Conservation (phyloP, 2,888 invertebrate species). For the Protonemura montana region DNA sequence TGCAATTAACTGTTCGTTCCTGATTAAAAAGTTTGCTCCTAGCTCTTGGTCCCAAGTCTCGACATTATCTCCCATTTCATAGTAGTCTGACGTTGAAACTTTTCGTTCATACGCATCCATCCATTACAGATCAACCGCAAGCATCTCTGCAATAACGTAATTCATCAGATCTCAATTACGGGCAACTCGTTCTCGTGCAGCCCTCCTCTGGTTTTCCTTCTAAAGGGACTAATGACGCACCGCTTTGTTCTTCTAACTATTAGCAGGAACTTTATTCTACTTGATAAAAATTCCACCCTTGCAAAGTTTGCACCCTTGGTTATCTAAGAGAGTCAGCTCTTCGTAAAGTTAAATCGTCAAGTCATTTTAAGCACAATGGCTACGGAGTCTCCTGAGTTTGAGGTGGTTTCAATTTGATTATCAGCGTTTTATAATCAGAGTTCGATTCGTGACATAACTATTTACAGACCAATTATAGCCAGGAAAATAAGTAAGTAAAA, state of each 20-base stretch:
- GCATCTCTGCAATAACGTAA: constrained; percentile 13
- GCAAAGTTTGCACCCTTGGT: background rate
- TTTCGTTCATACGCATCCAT: constrained; percentile 8
- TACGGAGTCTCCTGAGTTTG: background rate
- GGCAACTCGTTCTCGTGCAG: background rate
- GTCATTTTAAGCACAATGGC: background rate
- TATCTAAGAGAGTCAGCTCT: constrained; percentile 5
- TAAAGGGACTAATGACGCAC: constrained; percentile 4
- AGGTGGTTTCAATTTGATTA: background rate
- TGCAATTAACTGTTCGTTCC: background rate
- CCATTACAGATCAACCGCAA: background rate
- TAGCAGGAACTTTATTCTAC: background rate
- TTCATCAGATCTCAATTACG: constrained; percentile 26
- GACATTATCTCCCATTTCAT: background rate
- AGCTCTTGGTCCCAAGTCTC: background rate
- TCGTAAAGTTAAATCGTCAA: background rate
- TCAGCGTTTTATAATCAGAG: background rate
- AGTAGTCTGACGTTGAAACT: background rate
- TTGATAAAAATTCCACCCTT: background rate
- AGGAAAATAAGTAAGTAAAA: no score
- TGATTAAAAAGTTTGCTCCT: background rate
- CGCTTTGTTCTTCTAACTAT: background rate
- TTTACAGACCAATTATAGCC: no score
- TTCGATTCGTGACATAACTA: background rate
- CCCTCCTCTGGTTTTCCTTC: background rate